A percentile compares a stretch with the other conserved stretches of the same genome.
These are phyloP conservation scores for Anneissia japonica DNA, from an alignment of 35 echinoderm and acorn worm species.

Conservation along the genomic window DNA sequence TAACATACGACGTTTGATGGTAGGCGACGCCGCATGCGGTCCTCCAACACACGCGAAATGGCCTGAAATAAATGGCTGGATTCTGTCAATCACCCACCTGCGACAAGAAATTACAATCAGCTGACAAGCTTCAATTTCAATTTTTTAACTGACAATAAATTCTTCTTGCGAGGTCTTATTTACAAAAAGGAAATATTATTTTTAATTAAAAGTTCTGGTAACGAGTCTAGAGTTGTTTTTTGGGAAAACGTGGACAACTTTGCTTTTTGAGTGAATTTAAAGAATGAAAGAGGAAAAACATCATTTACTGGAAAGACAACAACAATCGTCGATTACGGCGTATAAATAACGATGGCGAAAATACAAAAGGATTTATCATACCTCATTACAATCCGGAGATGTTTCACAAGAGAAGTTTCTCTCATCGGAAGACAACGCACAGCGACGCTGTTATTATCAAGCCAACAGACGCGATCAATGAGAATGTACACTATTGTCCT, in stretches of 20 bases:
- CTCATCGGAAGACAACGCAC: background rate
- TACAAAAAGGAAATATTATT: no score
- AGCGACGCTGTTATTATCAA: no score
- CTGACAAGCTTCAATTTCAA: background rate
- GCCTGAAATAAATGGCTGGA: background rate
- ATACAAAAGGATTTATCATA: background rate
- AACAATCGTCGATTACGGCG: no score
- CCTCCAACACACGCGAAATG: background rate
- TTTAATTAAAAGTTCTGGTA: no score
- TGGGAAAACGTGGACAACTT: no score
- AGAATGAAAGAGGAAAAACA: no score
- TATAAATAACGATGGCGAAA: background rate
- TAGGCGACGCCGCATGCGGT: background rate
- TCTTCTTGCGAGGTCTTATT: no score
- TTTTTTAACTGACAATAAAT: no score
- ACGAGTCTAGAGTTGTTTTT: no score
- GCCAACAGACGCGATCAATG: background rate
- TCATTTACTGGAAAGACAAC: no score
- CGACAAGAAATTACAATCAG: background rate
- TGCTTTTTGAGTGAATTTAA: no score
- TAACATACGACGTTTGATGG: background rate
- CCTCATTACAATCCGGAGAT: background rate
- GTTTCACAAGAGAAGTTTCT: background rate
- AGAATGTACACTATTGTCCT: background rate
- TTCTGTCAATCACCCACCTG: background rate